Conservation (phyloP, 2,797 vertebrate genomes). For the Gymnothorax reevesii region DNA sequence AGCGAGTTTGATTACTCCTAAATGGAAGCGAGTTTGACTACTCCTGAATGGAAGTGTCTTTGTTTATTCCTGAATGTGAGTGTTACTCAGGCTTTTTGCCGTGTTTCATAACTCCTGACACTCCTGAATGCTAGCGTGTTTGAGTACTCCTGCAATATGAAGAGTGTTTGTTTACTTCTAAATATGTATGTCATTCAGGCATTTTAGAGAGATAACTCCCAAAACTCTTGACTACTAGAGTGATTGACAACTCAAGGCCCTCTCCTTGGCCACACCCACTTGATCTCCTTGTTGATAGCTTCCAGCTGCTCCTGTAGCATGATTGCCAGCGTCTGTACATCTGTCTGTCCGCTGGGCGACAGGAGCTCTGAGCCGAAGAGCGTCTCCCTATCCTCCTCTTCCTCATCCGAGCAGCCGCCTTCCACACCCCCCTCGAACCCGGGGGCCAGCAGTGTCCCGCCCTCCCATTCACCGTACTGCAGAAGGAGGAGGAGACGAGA, state of each 20-base stretch:
- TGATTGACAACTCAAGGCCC: too few species aligned
- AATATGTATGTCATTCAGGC: too few species aligned
- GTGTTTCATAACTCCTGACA: background rate
- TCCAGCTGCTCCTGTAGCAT: constrained; percentile 90
- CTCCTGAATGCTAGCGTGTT: too few species aligned
- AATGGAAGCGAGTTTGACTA: too few species aligned
- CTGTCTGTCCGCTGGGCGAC: constrained; percentile 84
- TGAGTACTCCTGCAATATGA: too few species aligned
- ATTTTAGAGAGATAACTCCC: too few species aligned
- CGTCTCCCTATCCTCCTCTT: constrained; percentile 78
- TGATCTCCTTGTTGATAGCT: constrained; percentile 90
- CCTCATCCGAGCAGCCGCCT: constrained; percentile 71
- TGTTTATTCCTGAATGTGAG: too few species aligned
- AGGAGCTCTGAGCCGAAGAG: constrained; percentile 79
- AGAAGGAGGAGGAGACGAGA: background rate
- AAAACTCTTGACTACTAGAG: too few species aligned
- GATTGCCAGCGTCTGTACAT: constrained; percentile 86
- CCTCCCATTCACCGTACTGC: constrained; percentile 82
- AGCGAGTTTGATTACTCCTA: too few species aligned
- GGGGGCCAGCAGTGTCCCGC: constrained; percentile 61
- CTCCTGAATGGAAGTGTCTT: too few species aligned
- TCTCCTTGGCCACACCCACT: constrained; percentile 63
- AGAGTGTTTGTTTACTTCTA: too few species aligned
- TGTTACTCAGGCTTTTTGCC: too few species aligned
- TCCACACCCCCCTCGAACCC: constrained; percentile 69